Percentiles rank a stretch among this genome's conserved stretches.
Evolutionary conservation across 2,113 vertebrate genomes (phyloP).

Genomic region (Protomyctophum bolini): DNA sequence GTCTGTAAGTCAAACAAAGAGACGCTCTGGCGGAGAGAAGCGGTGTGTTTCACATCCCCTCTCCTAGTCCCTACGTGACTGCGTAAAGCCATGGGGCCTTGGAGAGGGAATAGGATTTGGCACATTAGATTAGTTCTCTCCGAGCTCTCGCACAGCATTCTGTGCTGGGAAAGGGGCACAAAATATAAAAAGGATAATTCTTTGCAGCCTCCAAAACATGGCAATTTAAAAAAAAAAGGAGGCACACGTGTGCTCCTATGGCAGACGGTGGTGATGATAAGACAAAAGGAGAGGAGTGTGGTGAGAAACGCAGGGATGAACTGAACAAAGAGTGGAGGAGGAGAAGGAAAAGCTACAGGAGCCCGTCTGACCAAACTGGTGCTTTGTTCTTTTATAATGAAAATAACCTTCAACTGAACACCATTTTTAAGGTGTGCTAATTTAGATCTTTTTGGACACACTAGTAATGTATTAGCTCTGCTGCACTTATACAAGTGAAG

Average conservation of each 20-base stretch:
- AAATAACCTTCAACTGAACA: no score
- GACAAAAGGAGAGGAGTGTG: not conserved
- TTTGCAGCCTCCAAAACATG: not conserved
- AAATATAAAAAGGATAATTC: no score
- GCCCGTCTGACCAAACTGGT: not conserved
- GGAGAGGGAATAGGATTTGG: constrained; percentile 8
- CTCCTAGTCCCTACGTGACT: constrained; percentile 16
- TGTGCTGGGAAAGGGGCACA: not conserved
- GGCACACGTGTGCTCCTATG: constrained; percentile 2
- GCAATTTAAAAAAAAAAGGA: not conserved
- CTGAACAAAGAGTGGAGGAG: not conserved
- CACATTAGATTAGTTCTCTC: constrained; percentile 19
- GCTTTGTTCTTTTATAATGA: no score
- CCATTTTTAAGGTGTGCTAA: no score
- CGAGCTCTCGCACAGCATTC: constrained; percentile 11
- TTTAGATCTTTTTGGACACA: no score
- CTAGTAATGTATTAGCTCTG: no score
- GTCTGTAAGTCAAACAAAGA: constrained; percentile 31
- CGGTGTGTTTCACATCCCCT: constrained; percentile 22
- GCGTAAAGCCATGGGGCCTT: constrained; percentile 12
- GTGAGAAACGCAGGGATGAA: not conserved
- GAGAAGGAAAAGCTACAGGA: not conserved
- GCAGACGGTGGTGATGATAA: constrained; percentile 14
- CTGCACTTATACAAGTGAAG: no score
- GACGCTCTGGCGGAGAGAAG: not conserved